These are phyloP conservation scores for Spodoptera littoralis DNA, from an alignment of 2,888 invertebrate genomes.

Conservation along the genomic window DNA sequence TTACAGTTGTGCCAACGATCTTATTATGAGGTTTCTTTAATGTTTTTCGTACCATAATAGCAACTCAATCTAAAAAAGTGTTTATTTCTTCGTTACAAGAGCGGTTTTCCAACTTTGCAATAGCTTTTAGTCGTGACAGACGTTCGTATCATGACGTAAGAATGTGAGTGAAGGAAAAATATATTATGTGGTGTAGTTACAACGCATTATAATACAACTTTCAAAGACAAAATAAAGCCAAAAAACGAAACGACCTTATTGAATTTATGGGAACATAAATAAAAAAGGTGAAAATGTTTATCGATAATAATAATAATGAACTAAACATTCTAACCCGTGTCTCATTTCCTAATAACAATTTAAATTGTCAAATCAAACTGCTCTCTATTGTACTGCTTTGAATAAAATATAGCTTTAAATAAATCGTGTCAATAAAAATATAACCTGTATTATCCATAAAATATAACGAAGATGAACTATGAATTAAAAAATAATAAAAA, in stretches of 20 bases:
- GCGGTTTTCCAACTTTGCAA: too few relatives aligned
- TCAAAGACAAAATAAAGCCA: conserved; percentile 5
- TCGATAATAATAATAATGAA: neutral
- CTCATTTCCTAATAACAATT: conserved; percentile 2
- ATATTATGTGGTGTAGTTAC: conserved; percentile 44
- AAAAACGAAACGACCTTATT: conserved; percentile 45
- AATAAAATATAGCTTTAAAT: neutral
- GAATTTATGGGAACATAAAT: conserved; percentile 62
- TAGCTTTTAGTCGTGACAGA: too few relatives aligned
- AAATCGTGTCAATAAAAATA: neutral
- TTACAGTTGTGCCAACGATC: too few relatives aligned
- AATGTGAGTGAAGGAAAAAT: too few relatives aligned
- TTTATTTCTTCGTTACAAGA: too few relatives aligned
- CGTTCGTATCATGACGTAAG: too few relatives aligned
- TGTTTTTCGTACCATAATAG: too few relatives aligned
- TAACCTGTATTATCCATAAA: conserved; percentile 1
- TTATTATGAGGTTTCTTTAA: too few relatives aligned
- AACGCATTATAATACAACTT: neutral
- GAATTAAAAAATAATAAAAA: neutral
- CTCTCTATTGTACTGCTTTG: neutral
- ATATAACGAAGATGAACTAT: neutral
- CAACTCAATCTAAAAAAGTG: too few relatives aligned
- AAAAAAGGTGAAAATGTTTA: conserved; percentile 50
- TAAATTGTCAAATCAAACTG: neutral
- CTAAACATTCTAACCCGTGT: conserved; percentile 7